Evolutionary conservation across 2,797 vertebrate genomes (phyloP), one percentile per base, ranked within the genome.

Genomic region (Spheniscus humboldti): DNA sequence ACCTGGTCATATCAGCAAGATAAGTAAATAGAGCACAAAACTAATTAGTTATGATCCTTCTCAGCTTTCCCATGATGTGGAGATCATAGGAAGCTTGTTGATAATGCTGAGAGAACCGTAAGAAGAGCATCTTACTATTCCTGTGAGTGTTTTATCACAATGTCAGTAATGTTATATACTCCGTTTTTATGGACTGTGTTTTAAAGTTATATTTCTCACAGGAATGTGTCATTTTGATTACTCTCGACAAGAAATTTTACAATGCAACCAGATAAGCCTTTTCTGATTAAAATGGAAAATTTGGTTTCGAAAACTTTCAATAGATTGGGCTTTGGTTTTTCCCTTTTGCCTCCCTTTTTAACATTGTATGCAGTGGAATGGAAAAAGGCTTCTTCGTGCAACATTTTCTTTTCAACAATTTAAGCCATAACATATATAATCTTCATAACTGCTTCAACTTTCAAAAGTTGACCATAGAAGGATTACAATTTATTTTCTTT

Each of bases 131-230:
- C 64, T 90, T 68, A 16, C 18, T 23, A 8, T 55, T 71, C 43
- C 62, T 88, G 13, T 11, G 63, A 60, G 69, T 56, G 33, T 90
- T 94, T 96, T 95, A 94, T 92, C 77, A 57, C 86, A 47, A 25
- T 71, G 76, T 45, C 73, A 78, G 88, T 74, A 77, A 69, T 60
- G 84, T 91, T 90, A 86, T 84, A 83, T 76, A 88, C 90, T 95
- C 91, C 1, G 4, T 48, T 89, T 96, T 97, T 94, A 94, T 91
- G 74, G 52, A 79, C 87, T 94, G 37, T 53, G 35, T 85, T 94
- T 89, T 91, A 87, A 95, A 87, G 91, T 52, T 56, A 9, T 88
- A 86, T 96, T 95, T 96, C 67, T 90, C 41, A 66, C 33, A 79
- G 59, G 63, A 84, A 85, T 23, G 30, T 85, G 87, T 71, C 67